Base-by-base conservation (phyloP, 1,140 invertebrate species). In the Drosophila albomicans region DNA sequence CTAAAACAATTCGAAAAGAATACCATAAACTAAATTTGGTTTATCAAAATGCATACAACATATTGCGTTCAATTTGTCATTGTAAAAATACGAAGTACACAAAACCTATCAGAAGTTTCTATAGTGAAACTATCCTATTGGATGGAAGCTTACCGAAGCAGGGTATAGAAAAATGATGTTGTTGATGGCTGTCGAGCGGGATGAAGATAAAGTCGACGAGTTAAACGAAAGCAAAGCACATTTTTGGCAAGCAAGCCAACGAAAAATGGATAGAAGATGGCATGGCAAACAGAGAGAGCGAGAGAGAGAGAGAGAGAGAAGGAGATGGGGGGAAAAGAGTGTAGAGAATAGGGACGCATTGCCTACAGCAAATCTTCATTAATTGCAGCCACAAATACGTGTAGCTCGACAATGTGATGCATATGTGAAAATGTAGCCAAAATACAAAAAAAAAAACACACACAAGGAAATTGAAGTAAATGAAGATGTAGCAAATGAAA, bases 301-400 rank as follows among this genome's bases (percentile, higher is more conserved):
- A 13, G 3, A 35, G 30, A n/a, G 6, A 4, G 10, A 28, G 13
- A 41, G 5, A 11, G 10, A 11, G 16, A n/a, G 32, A 32, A 25
- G 5, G 20, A 13, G 13, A 48, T 30, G 15, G 15, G 32, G 32
- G 15, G 8, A 13, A 5, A 28, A 35, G 46, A 16, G 20, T 8
- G 5, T 1, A 1, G 15, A n/a, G 13, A 61, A 61, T 38, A 69
- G 38, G 32, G 30, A 35, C 59, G 46, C 46, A 32, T 52, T 43
- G 71, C 49, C 63, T 67, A 46, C 43, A 57, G 57, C 57, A 57
- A 70, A 75, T 75, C 58, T 68, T 75, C 72, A 75, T 75, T 75
- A 75, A 75, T 75, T 70, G 72, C 43, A 75, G 46, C 48, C 71
- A 61, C 65, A 35, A 52, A 67, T 69, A 58, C 48, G 70, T 66